A percentile compares a stretch with the other conserved stretches of the same genome.
phyloP scores from a whole-genome alignment of 2,888 invertebrate species.

The Strigamia crassipes region DNA sequence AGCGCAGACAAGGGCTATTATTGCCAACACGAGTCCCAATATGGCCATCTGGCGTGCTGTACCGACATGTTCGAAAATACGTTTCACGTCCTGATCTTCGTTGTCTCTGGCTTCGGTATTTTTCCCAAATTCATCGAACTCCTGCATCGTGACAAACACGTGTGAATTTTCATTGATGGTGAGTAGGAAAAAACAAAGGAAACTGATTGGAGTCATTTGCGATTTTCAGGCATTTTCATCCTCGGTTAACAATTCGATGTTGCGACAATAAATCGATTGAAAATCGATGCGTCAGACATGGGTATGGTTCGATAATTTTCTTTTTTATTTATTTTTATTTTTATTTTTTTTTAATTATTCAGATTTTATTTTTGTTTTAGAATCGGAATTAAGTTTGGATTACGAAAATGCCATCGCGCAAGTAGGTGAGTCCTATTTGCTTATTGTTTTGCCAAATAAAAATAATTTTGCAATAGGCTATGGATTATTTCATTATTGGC shows the following conservation, averaged over 20 bases:
- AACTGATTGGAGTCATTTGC: not conserved
- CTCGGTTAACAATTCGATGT: not conserved
- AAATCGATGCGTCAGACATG: not conserved
- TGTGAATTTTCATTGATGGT: not conserved
- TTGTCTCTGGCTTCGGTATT: no score
- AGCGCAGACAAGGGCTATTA: not conserved
- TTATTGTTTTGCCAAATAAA: not conserved
- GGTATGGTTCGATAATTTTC: no score
- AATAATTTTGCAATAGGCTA: slow-evolving; percentile 65
- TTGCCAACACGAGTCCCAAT: not conserved
- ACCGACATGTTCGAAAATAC: not conserved
- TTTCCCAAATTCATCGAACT: no score
- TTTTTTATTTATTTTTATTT: no score
- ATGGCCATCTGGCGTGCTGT: not conserved
- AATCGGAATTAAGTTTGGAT: not conserved
- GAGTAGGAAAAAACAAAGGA: not conserved
- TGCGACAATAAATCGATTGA: not conserved
- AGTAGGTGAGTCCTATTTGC: not conserved
- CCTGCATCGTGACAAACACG: no score
- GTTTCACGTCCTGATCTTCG: not conserved
- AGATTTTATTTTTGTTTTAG: not conserved
- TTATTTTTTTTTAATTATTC: no score
- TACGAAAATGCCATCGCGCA: not conserved
- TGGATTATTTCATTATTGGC: slow-evolving; percentile 86
- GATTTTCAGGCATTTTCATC: not conserved